A percentile compares a stretch with the other conserved stretches of the same genome.
phyloP scores from a whole-genome alignment of 2,113 vertebrate species.

The Passer montanus region DNA sequence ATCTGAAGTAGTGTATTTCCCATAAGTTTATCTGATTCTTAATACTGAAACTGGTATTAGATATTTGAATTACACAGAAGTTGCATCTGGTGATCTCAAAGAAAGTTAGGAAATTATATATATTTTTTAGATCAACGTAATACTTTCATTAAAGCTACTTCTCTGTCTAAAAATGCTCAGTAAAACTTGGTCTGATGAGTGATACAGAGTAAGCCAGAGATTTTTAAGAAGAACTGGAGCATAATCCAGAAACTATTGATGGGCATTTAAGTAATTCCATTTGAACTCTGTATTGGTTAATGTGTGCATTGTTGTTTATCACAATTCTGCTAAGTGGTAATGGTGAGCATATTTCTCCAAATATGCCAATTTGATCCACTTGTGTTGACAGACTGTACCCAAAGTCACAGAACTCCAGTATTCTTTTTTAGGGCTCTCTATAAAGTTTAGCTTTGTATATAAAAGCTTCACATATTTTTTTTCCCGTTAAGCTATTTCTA shows the following conservation, averaged over 20 bases:
- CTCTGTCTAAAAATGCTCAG: neutral
- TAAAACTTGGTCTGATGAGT: neutral
- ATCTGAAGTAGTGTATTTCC: neutral
- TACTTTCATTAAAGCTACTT: neutral
- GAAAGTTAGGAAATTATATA: neutral
- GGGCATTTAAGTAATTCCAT: neutral
- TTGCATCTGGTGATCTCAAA: neutral
- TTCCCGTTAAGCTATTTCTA: neutral
- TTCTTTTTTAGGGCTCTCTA: neutral
- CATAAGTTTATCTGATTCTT: neutral
- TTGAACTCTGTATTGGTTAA: rapidly evolving
- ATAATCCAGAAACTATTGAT: neutral
- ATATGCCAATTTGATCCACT: neutral
- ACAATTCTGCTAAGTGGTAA: neutral
- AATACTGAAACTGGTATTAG: neutral
- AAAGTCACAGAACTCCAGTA: neutral
- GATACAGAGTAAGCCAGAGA: neutral
- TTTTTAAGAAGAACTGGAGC: neutral
- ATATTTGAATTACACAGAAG: neutral
- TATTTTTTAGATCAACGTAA: neutral
- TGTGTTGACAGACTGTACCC: neutral
- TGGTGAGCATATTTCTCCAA: neutral
- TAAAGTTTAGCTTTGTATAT: neutral
- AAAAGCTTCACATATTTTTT: neutral
- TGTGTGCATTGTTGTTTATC: neutral